Base-by-base conservation (phyloP, 2,113 vertebrate genomes). In the Pomatorhinus ruficollis region DNA sequence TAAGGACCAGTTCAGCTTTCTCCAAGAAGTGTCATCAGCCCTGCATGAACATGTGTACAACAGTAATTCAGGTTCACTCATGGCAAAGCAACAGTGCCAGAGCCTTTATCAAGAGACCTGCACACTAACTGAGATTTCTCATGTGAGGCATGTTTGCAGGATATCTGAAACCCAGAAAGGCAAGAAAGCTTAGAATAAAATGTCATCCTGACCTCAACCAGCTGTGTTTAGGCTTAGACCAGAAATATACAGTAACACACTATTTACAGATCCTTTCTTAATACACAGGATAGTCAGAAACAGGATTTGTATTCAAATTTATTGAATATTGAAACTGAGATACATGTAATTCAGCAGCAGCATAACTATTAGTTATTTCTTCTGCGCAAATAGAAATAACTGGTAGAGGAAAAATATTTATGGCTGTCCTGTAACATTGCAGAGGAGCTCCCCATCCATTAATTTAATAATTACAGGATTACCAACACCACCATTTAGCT, bases 71-170 rank as follows among this genome's bases (percentile, higher is more conserved):
- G 11, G 31, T 21, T 47, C 65, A 33, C 45, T 27, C 33, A 4
- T 2, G 4, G 65, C 71, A 69, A 83, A 88, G 59, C 8, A 83
- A 85, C 39, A 66, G 37, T 1, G 11, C 57, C 4, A 6, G 8
- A 65, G 31, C 15, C 53, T 66, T 86, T 78, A 90, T 63, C 75
- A 56, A 60, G 35, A 66, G 64, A 92, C 5, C 56, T 28, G 61
- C 91, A 95, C 57, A 95, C 61, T 17, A 85, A 61, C 61, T n/a
- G 84, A 53, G 59, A 83, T 78, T 93, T 93, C 88, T 90, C 72
- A 76, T 11, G 31, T 53, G 14, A 60, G 17, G 63, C 39, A 33
- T 12, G 15, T 33, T 59, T 86, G 75, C 12, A 66, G 40, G 77
- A 47, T 47, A 93, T 47, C 2, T 74, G 64, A 92, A 88, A 89